Percentiles rank a stretch among this genome's conserved stretches.
phyloP scores from a whole-genome alignment of 2,888 invertebrate species.

The Amiota minor region DNA sequence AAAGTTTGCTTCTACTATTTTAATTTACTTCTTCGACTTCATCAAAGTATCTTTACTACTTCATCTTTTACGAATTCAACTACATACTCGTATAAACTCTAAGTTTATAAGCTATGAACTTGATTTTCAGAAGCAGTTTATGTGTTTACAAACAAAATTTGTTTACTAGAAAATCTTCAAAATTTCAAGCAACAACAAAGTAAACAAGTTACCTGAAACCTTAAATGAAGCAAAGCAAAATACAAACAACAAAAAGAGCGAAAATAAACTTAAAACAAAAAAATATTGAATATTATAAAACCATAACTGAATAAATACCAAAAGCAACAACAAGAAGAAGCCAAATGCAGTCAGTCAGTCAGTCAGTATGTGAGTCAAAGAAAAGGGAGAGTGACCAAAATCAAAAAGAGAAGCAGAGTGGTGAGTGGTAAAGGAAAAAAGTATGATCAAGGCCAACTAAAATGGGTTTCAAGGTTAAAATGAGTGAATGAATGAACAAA shows the following conservation, averaged over 20 bases:
- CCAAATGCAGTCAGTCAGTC: background rate
- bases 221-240: conserved; percentile 12
- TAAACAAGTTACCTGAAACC: conserved; percentile 1
- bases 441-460: conserved; percentile 55
- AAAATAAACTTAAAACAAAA: background rate
- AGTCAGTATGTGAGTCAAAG: background rate
- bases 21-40: too few relatives aligned
- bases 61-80: too few relatives aligned
- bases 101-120: too few relatives aligned
- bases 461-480: conserved; percentile 58
- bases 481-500: background rate
- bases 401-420: background rate
- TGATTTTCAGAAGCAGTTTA: too few relatives aligned
- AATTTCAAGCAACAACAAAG: too few relatives aligned
- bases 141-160: too few relatives aligned
- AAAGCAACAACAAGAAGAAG: conserved; percentile 32
- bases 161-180: too few relatives aligned
- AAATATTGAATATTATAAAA: conserved; percentile 1
- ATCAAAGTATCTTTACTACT: too few relatives aligned
- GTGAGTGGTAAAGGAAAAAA: conserved; percentile 18
- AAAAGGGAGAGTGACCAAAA: conserved; percentile 7
- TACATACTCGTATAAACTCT: too few relatives aligned
- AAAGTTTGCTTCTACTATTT: too few relatives aligned
- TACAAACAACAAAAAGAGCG: background rate
- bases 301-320: conserved; percentile 14